Percentiles rank a stretch among this genome's conserved stretches.
phyloP scores from a whole-genome alignment of 1,140 invertebrate species.

The Melanaphis sacchari region DNA sequence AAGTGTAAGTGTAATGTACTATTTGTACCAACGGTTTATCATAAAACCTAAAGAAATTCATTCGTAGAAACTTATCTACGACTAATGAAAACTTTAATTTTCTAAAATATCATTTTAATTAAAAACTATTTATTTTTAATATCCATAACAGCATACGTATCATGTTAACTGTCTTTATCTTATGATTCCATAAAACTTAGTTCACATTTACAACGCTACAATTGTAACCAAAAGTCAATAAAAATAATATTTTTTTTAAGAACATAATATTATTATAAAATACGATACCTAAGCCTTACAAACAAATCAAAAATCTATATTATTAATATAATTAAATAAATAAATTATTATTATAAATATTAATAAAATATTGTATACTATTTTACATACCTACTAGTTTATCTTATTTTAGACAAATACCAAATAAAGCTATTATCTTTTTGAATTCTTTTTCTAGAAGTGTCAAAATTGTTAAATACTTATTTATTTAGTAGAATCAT shows the following conservation, averaged over 20 bases:
- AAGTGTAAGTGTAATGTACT: background rate
- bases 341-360: background rate
- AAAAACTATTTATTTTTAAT: background rate
- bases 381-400: background rate
- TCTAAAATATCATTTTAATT: background rate
- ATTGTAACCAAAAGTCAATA: background rate
- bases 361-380: background rate
- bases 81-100: background rate
- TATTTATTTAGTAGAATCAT: background rate
- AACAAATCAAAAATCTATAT: background rate
- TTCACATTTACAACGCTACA: background rate
- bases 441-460: background rate
- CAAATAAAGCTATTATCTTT: background rate
- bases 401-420: background rate
- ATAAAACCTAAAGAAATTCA: background rate
- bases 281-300: constrained; percentile 22
- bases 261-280: no score
- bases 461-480: background rate
- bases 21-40: background rate
- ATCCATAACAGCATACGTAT: background rate
- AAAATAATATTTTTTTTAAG: background rate
- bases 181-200: background rate
- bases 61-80: background rate
- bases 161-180: background rate
- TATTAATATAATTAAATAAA: background rate